These are phyloP conservation scores for Pygoscelis antarcticus DNA, from an alignment of 2,113 vertebrate genomes.

Conservation along the genomic window DNA sequence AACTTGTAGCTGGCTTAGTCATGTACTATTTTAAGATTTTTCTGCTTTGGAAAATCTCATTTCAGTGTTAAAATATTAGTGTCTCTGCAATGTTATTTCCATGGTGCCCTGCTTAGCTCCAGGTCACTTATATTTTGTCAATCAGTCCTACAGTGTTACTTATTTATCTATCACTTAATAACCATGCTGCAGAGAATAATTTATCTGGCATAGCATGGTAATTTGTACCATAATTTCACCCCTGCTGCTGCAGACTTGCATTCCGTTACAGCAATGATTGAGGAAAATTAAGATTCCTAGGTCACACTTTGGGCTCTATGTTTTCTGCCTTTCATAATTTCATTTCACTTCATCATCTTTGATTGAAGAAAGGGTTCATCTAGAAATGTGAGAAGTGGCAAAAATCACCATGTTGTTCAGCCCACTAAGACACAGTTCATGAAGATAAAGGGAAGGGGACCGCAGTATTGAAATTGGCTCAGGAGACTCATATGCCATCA, in stretches of 20 bases:
- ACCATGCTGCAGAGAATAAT: constrained; percentile 79
- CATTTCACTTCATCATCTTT: constrained; percentile 66
- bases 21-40: constrained; percentile 57
- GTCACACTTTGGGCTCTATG: constrained; percentile 71
- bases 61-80: constrained; percentile 71
- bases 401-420: constrained; percentile 9
- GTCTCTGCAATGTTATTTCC: constrained; percentile 70
- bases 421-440: neutral
- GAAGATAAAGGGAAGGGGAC: neutral
- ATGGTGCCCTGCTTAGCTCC: constrained; percentile 73
- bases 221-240: constrained; percentile 82
- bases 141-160: constrained; percentile 79
- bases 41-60: constrained; percentile 73
- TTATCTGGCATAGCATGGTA: constrained; percentile 80
- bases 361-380: constrained; percentile 43
- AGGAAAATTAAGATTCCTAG: constrained; percentile 81
- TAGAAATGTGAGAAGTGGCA: constrained; percentile 42
- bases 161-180: constrained; percentile 84
- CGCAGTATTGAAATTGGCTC: neutral
- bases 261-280: constrained; percentile 77
- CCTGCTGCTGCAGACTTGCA: constrained; percentile 77
- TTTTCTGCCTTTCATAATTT: constrained; percentile 76
- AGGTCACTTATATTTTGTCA: constrained; percentile 82
- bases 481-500: neutral
- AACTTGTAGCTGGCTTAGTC: neutral